Percentiles rank a stretch among this genome's conserved stretches.
phyloP scores from a whole-genome alignment of 2,113 vertebrate species.

The Cynopterus brachyotis region DNA sequence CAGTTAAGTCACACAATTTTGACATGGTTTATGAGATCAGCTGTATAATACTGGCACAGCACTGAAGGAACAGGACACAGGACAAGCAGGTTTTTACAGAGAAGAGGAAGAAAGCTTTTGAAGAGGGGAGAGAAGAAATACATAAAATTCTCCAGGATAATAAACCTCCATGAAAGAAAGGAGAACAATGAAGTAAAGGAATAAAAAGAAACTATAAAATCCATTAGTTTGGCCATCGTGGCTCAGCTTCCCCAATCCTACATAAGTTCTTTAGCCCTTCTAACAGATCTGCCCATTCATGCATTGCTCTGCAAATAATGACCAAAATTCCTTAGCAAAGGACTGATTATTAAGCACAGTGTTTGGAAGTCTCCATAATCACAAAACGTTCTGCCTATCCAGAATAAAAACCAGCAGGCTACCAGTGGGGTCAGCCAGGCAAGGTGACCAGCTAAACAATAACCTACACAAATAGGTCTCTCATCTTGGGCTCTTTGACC shows the following conservation, averaged over 20 bases:
- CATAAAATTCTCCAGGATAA: background rate
- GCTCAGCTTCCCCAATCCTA: background rate
- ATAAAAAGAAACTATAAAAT: background rate
- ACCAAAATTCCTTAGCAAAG: background rate
- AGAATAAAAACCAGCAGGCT: background rate
- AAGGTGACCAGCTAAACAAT: background rate
- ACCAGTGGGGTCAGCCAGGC: background rate
- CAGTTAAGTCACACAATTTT: background rate
- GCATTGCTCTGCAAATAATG: background rate
- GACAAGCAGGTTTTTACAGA: background rate
- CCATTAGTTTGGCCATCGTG: background rate
- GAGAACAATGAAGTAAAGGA: background rate
- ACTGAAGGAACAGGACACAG: background rate
- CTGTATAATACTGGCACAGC: background rate
- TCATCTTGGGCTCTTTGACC: background rate
- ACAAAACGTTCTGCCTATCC: background rate
- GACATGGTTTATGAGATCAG: background rate
- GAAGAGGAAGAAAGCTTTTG: background rate
- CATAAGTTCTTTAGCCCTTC: background rate
- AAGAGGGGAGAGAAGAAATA: background rate
- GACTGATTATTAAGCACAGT: background rate
- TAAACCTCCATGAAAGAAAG: background rate
- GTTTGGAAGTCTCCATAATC: background rate
- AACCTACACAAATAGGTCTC: background rate
- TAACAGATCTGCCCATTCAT: background rate